Conservation (phyloP, 2,113 vertebrate genomes). For the Mola mola region DNA sequence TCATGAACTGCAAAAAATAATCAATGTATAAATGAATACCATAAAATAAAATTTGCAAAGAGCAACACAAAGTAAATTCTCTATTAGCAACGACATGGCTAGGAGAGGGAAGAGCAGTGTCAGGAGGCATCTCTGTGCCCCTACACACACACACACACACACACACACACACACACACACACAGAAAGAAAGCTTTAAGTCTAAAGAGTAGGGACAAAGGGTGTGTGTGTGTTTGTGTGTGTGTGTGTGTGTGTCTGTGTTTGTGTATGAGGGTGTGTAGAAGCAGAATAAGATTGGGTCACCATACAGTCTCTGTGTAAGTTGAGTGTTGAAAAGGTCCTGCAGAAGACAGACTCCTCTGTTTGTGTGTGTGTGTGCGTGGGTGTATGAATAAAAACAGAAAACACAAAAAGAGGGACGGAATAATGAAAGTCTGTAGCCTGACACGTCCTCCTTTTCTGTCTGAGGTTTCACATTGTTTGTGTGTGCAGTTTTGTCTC, state of each 20-base stretch:
- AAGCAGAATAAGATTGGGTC: constrained; percentile 82
- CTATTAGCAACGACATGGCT: neutral
- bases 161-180: constrained; percentile 15
- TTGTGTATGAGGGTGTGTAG: constrained; percentile 28
- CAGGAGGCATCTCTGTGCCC: too few species aligned
- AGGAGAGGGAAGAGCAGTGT: too few species aligned
- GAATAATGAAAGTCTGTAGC: constrained; percentile 59
- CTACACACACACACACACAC: constrained; percentile 3
- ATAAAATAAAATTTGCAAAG: too few species aligned
- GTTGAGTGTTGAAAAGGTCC: constrained; percentile 78
- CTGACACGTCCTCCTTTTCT: constrained; percentile 37
- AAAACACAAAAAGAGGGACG: constrained; percentile 33
- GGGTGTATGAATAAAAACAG: constrained; percentile 16
- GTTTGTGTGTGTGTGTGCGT: constrained; percentile 46
- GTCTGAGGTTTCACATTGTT: constrained; percentile 27
- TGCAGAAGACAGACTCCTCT: constrained; percentile 70
- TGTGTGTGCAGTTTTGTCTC: constrained; percentile 7
- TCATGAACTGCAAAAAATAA: too few species aligned
- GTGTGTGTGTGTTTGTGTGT: neutral
- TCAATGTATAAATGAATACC: too few species aligned
- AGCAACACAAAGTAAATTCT: neutral
- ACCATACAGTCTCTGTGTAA: constrained; percentile 80
- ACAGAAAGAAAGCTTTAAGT: constrained; percentile 24
- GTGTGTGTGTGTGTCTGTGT: constrained; percentile 42
- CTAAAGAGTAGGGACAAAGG: constrained; percentile 49